Evolutionary conservation across 2,113 vertebrate genomes (phyloP).

Genomic region (Campylorhamphus procurvoides): DNA sequence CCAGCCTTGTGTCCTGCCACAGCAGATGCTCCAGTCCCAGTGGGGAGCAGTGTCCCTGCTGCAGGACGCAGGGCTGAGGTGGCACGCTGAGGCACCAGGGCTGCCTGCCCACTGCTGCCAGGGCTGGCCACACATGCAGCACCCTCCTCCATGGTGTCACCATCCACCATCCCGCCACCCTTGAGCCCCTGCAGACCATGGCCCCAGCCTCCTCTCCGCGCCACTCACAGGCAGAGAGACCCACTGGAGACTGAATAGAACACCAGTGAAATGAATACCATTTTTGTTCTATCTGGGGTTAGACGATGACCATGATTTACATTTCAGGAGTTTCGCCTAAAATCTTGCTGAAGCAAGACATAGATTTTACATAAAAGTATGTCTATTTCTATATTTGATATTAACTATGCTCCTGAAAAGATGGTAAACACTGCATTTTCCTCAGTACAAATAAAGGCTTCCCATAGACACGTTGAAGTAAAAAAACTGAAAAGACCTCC

Average conservation of each 20-base stretch:
- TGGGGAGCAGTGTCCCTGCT: neutral
- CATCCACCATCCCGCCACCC: neutral
- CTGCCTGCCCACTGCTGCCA: neutral
- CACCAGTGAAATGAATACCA: neutral
- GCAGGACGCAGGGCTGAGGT: neutral
- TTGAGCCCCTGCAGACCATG: neutral
- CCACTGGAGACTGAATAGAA: fast-evolving
- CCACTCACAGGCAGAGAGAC: neutral
- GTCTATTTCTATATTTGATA: constrained; percentile 29
- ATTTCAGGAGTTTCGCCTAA: neutral
- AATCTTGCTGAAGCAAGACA: constrained; percentile 7
- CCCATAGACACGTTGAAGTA: neutral
- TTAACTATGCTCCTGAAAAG: constrained; percentile 2
- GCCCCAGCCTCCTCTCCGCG: neutral
- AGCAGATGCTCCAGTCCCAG: neutral
- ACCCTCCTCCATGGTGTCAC: neutral
- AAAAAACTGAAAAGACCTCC: constrained; percentile 36
- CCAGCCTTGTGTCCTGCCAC: fast-evolving
- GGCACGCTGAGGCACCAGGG: fast-evolving
- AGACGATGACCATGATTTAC: neutral
- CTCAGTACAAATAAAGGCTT: constrained; percentile 50
- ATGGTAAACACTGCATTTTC: constrained; percentile 30
- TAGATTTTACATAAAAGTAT: constrained; percentile 9
- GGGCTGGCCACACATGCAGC: neutral
- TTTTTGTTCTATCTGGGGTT: neutral